Conservation (phyloP, 2,888 invertebrate genomes). For the Andrena fulva region DNA sequence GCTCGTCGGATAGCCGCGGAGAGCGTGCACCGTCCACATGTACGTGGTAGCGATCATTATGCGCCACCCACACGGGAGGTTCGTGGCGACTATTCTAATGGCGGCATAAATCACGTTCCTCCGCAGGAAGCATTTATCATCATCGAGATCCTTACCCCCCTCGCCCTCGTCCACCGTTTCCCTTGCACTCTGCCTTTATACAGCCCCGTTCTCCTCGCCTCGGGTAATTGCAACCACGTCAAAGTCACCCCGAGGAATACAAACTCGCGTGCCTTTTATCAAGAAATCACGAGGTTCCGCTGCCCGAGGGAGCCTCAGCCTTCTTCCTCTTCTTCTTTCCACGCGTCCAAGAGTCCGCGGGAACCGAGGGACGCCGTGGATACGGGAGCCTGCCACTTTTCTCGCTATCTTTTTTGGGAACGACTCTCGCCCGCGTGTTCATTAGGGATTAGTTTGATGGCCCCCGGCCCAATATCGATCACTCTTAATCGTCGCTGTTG, state of each 20-base stretch:
- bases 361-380: conserved; percentile 9
- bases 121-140: conserved; percentile 79
- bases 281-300: conserved; percentile 37
- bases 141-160: conserved; percentile 72
- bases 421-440: conserved; percentile 20
- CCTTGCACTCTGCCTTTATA: conserved; percentile 16
- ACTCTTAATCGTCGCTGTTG: conserved; percentile 49
- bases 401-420: background rate
- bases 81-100: conserved; percentile 77
- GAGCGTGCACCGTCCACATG: conserved; percentile 16
- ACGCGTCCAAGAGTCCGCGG: background rate
- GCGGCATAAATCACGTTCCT: conserved; percentile 78
- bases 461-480: conserved; percentile 38
- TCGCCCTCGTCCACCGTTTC: background rate
- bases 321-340: background rate
- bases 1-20: conserved; percentile 28
- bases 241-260: conserved; percentile 40
- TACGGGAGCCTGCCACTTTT: background rate
- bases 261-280: conserved; percentile 35
- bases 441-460: conserved; percentile 44
- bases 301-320: background rate
- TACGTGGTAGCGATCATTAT: conserved; percentile 73
- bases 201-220: conserved; percentile 17
- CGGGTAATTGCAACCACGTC: conserved; percentile 3
- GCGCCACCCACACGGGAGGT: conserved; percentile 75